phyloP scores from a whole-genome alignment of 2,888 invertebrate genomes.

The Mesorhabditis sp. region DNA sequence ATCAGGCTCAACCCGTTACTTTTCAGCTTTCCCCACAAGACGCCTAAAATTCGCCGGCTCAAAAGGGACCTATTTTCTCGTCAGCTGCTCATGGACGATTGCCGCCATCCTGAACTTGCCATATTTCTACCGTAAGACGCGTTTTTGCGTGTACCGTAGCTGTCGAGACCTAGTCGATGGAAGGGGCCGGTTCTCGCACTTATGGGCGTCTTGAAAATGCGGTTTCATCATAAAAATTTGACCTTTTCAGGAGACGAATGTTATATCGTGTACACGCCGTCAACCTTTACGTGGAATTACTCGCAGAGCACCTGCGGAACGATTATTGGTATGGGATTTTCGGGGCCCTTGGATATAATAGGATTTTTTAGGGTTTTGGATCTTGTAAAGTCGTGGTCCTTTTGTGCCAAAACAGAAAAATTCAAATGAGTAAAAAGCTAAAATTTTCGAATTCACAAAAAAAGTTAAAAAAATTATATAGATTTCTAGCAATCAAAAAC shows the following conservation, averaged over 20 bases:
- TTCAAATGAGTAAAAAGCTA: too few relatives aligned
- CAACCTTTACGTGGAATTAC: slow-evolving; percentile 1
- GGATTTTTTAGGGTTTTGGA: too few relatives aligned
- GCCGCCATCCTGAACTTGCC: slow-evolving; percentile 3
- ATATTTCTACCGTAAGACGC: not conserved
- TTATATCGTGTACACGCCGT: not conserved
- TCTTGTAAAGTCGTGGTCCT: too few relatives aligned
- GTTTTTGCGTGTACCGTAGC: not conserved
- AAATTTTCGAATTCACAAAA: too few relatives aligned
- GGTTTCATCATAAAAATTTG: not conserved
- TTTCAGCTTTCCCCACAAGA: not conserved
- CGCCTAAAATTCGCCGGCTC: not conserved
- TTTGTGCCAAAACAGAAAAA: too few relatives aligned
- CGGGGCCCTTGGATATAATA: too few relatives aligned
- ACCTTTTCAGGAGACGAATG: not conserved
- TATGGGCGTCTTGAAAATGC: too few relatives aligned
- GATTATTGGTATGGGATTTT: not conserved
- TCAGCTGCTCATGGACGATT: slow-evolving; percentile 5
- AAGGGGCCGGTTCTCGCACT: too few relatives aligned
- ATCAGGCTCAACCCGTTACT: not conserved
- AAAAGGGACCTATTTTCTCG: not conserved
- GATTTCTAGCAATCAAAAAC: too few relatives aligned
- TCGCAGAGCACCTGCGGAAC: not conserved
- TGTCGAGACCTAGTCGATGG: not conserved
- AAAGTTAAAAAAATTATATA: too few relatives aligned